Base-by-base conservation (phyloP, 37 sponge, comb jelly and placozoan genomes). In the Chondrilla cf. caribensis region DNA sequence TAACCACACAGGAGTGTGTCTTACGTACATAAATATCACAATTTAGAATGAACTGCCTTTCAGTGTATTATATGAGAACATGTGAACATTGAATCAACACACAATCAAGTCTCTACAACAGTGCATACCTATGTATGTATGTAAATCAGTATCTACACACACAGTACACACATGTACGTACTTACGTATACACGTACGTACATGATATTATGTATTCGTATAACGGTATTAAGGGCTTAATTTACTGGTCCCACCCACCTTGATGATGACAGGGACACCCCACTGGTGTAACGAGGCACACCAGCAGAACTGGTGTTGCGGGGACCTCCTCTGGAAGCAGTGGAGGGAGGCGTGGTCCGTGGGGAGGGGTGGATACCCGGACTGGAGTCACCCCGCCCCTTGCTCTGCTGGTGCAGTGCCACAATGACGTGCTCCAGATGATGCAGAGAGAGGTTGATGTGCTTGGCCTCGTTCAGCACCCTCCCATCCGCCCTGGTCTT, bases 401-500 rank as follows among this genome's bases (percentile, higher is more conserved):
- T 86, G 24, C 81, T 77, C n/a, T 82, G 78, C 38, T 85, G 79
- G 64, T 95, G 96, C 0, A 95, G 88, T 0, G 82, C 47, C 25
- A 95, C 88, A 26, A 95, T 95, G 41, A 95, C 96, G 32, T 95
- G 96, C 38, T 95, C 96, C 25, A 95, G 77, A 60, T 93, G 85
- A 82, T 95, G 93, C 7, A 95, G 86, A 39, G 96, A 95, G 35
- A 86, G 86, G 79, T 95, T 95, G 84, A 95, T 95, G 78, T 90
- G 78, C 38, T 93, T 95, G 24, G 96, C 96, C 40, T 95, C 96
- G 19, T 85, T 80, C 3, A 95, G 80, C 33, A 90, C 62, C 19
- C 51, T 54, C 2, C 96, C 96, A 40, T 86, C 79, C 15, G 89
- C 86, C 11, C 86, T 84, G 2, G 96, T 90, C 73, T 95, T 95